These are phyloP conservation scores for Alviniconcha marisindica DNA, from an alignment of 1,140 invertebrate genomes.

Conservation along the genomic window DNA sequence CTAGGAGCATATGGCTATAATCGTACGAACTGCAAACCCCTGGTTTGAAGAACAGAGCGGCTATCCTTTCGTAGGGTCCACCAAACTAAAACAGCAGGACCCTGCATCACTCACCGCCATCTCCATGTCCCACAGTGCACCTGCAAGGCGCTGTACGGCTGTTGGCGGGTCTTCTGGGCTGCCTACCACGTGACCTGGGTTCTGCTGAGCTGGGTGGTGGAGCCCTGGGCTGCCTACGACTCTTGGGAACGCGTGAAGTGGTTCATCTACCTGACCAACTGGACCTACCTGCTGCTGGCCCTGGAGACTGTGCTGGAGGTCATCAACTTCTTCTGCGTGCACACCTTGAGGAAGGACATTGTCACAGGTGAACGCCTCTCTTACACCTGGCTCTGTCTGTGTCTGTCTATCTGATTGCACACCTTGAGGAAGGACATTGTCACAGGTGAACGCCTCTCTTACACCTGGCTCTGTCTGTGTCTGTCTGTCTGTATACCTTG, in stretches of 20 bases:
- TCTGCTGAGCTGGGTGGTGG: slow-evolving; percentile 53
- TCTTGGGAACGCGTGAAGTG: slow-evolving; percentile 58
- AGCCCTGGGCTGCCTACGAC: slow-evolving; percentile 46
- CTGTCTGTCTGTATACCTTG: slow-evolving; percentile 26
- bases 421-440: slow-evolving; percentile 52
- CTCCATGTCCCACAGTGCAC: slow-evolving; percentile 41
- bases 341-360: slow-evolving; percentile 52
- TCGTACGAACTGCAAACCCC: no score
- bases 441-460: slow-evolving; percentile 43
- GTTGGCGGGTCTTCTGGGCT: slow-evolving; percentile 61
- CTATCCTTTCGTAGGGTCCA: no score
- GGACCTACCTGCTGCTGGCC: slow-evolving; percentile 61
- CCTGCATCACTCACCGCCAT: no score
- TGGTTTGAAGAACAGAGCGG: no score
- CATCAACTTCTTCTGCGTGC: slow-evolving; percentile 43
- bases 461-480: not conserved
- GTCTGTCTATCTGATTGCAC: slow-evolving; percentile 21
- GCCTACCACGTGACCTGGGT: slow-evolving; percentile 62
- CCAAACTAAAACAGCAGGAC: no score
- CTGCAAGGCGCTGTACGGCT: slow-evolving; percentile 45
- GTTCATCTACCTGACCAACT: slow-evolving; percentile 68
- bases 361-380: slow-evolving; percentile 44
- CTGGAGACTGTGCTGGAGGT: slow-evolving; percentile 55
- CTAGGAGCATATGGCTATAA: no score
- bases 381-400: not conserved